Conservation (phyloP, 2,797 vertebrate species). For the Mormyrops boulengeri region DNA sequence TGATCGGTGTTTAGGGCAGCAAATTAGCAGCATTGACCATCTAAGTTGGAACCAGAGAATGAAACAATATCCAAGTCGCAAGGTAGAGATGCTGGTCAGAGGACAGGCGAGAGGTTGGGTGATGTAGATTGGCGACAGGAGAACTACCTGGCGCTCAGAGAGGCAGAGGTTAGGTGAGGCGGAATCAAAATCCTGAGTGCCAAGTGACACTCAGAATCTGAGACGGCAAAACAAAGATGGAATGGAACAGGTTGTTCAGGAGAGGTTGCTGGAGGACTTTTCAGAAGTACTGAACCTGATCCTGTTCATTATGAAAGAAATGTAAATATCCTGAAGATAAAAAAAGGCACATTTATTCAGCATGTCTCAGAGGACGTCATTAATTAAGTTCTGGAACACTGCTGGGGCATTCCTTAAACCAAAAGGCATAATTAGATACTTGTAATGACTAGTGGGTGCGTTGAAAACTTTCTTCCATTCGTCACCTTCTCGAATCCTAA, state of each 20-base stretch:
- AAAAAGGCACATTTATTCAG: not conserved
- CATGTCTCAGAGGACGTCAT: not conserved
- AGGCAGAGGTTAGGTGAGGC: not conserved
- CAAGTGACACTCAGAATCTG: not conserved
- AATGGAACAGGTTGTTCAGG: not conserved
- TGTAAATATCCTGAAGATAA: not conserved
- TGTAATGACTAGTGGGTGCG: not conserved
- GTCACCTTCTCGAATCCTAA: not conserved
- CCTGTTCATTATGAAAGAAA: not conserved
- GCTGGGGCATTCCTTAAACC: not conserved
- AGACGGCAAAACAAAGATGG: not conserved
- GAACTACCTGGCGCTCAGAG: not conserved
- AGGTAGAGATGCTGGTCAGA: not conserved
- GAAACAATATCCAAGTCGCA: not conserved
- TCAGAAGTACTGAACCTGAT: not conserved
- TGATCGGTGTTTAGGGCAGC: not conserved
- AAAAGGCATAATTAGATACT: not conserved
- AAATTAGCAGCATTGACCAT: not conserved
- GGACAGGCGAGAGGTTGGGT: not conserved
- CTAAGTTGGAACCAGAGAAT: not conserved
- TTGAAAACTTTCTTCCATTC: not conserved
- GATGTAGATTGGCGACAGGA: not conserved
- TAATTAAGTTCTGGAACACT: not conserved
- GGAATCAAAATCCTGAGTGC: not conserved
- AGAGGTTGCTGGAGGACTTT: not conserved